Evolutionary conservation across 2,797 vertebrate species (phyloP).

Genomic region (Tadarida brasiliensis): DNA sequence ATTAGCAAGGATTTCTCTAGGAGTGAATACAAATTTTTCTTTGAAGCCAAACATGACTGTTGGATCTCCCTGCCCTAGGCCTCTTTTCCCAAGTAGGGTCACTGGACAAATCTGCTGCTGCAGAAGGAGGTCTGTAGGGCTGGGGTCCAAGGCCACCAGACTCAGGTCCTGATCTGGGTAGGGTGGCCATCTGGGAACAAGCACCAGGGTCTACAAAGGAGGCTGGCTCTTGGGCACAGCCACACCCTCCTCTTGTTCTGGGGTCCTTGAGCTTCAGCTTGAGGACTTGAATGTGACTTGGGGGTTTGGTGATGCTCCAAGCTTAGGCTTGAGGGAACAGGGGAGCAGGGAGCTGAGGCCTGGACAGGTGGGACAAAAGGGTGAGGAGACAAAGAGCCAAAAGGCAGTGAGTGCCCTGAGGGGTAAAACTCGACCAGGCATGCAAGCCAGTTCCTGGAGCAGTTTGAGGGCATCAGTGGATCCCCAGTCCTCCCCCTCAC

Average conservation of each 20-base stretch:
- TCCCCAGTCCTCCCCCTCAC: background rate
- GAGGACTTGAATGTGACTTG: background rate
- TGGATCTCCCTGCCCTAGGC: background rate
- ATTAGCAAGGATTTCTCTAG: background rate
- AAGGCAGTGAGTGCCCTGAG: background rate
- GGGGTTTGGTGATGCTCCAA: accelerated
- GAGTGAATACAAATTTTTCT: background rate
- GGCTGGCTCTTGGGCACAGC: background rate
- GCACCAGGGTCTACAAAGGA: background rate
- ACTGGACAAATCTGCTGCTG: too few relatives aligned
- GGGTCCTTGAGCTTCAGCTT: background rate
- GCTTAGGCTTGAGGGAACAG: background rate
- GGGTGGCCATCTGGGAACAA: background rate
- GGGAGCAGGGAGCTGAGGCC: background rate
- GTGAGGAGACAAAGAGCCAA: background rate
- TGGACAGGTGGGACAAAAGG: too few relatives aligned
- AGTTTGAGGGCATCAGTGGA: background rate
- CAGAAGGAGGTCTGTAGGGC: background rate
- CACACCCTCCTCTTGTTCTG: background rate
- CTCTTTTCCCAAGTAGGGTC: too few relatives aligned
- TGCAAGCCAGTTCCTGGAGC: background rate
- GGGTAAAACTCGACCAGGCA: too few relatives aligned
- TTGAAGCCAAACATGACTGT: background rate
- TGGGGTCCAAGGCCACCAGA: background rate
- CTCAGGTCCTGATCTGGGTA: background rate